Evolutionary conservation across 2,888 invertebrate genomes (phyloP).

Genomic region (Drosophila birchii): DNA sequence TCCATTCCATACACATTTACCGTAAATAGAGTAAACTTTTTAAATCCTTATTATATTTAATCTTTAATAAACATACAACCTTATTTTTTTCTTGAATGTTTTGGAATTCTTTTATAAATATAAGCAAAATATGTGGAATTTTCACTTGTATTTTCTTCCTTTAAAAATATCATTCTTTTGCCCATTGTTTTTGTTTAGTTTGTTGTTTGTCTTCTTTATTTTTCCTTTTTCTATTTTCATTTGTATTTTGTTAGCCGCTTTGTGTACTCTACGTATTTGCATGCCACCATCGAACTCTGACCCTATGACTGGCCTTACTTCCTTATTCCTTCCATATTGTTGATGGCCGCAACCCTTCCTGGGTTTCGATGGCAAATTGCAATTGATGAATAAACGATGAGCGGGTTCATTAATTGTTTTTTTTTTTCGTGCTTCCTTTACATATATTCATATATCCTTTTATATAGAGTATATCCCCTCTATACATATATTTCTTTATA

Average conservation of each 20-base stretch:
- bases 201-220: neutral
- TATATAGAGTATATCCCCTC: too few relatives aligned
- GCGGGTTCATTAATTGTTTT: constrained; percentile 62
- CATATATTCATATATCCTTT: too few relatives aligned
- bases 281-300: constrained; percentile 35
- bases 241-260: neutral
- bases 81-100: too few relatives aligned
- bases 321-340: constrained; percentile 1
- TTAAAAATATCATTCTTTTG: too few relatives aligned
- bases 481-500: neutral
- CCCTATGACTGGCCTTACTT: constrained; percentile 3
- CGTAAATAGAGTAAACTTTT: too few relatives aligned
- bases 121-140: neutral
- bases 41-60: too few relatives aligned
- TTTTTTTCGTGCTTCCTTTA: neutral
- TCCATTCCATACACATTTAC: too few relatives aligned
- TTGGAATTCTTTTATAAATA: neutral
- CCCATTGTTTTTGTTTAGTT: constrained; percentile 11
- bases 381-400: constrained; percentile 45
- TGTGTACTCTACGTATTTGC: constrained; percentile 16
- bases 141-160: neutral
- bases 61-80: too few relatives aligned
- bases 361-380: constrained; percentile 20
- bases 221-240: neutral
- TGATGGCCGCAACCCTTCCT: constrained; percentile 2